Base-by-base conservation (phyloP, 2,888 invertebrate species). In the Eilema sororculum region DNA sequence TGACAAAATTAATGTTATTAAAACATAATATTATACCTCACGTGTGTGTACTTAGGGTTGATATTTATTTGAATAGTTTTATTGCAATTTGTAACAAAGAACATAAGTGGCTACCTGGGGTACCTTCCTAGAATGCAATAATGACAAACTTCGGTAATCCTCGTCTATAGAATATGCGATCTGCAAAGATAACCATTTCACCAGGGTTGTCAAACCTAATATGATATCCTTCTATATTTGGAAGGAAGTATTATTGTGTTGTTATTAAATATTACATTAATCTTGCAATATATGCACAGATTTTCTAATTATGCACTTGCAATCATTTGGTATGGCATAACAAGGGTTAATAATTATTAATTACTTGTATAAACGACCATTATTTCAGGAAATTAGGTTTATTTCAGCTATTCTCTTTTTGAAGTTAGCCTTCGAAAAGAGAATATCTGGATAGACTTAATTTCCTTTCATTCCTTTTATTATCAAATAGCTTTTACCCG, bases 71-170 rank as follows among this genome's bases (percentile, higher is more conserved):
- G 63, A 60, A 24, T 63, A 30, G 25, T 22, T 67, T 12, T 68
- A 25, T 71, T 71, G 74, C 66, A 75, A 78, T 80, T 84, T 78
- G 67, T 77, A 87, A 93, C 91, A 92, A 94, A 90, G 90, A 88
- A 87, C 85, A 84, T 81, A 80, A 84, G 76, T 85, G 84, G 86
- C 91, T 94, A 94, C 94, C 94, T 95, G 93, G 79, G 78, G 81
- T 90, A 90, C 93, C 94, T 95, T 95, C 95, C 90, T 86, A 90
- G 95, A 94, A 95, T 84, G 83, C 90, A 87, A 91, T 93, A 94
- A 94, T 93, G 86, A 90, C 88, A 89, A 91, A 91, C 88, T 86
- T 69, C 84, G 67, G 88, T 93, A 94, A 94, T 94, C 94, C 93
- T 92, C 89, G 91, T 89, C 91, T 88, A 87, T 83, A 88, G 90